Conservation (phyloP, 2,888 invertebrate species). For the Notodonta dromedarius region DNA sequence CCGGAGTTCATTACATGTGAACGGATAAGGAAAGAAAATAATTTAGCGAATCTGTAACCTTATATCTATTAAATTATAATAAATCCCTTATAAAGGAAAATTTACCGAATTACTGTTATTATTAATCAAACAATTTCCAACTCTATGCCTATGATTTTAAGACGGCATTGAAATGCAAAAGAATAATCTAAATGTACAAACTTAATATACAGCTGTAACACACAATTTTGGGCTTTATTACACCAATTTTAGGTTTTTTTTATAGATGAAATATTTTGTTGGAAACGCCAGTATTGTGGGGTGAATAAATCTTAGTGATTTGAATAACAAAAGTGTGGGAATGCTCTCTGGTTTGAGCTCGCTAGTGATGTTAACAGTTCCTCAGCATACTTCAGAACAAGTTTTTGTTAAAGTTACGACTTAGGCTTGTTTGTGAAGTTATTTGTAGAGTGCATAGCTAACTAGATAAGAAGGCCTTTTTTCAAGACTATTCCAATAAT, state of each 20-base stretch:
- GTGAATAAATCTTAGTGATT: constrained; percentile 1
- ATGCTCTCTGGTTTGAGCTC: not conserved
- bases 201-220: not conserved
- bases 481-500: not conserved
- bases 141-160: not conserved
- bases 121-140: not conserved
- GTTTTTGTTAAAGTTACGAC: constrained; percentile 3
- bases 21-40: not conserved
- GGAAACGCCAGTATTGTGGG: not conserved
- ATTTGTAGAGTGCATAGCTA: constrained; percentile 1
- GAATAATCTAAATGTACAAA: not conserved
- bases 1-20: not conserved
- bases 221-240: not conserved
- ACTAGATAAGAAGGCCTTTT: not conserved
- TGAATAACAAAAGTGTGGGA: constrained; percentile 5
- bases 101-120: not conserved
- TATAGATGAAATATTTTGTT: not conserved
- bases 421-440: not conserved
- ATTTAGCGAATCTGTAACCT: not conserved
- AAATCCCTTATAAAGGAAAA: not conserved
- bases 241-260: not conserved
- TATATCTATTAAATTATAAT: not conserved
- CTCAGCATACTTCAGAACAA: not conserved
- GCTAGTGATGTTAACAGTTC: not conserved
- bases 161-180: not conserved